phyloP scores from a whole-genome alignment of 2,113 vertebrate species.

The human (Homo sapiens) region GRCh38 chr11:64518501-64519000 shows the following conservation, averaged over 20 bases:
- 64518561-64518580: background rate
- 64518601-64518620: background rate
- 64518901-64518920: background rate
- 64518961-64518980: background rate
- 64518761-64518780: background rate
- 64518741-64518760: background rate
- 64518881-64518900: background rate
- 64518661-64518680: no score
- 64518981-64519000: background rate
- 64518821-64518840: background rate
- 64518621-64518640: background rate
- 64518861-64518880: background rate
- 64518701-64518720: background rate
- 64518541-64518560: background rate
- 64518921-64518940: background rate
- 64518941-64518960: background rate
- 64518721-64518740: background rate
- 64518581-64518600: background rate
- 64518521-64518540: background rate
- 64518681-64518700: background rate
- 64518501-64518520: background rate
- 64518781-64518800: background rate
- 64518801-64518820: background rate
- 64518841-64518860: background rate
- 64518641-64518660: background rate